These are phyloP conservation scores for Campylomormyrus tamandua DNA, from an alignment of 2,113 vertebrate genomes.

Conservation along the genomic window DNA sequence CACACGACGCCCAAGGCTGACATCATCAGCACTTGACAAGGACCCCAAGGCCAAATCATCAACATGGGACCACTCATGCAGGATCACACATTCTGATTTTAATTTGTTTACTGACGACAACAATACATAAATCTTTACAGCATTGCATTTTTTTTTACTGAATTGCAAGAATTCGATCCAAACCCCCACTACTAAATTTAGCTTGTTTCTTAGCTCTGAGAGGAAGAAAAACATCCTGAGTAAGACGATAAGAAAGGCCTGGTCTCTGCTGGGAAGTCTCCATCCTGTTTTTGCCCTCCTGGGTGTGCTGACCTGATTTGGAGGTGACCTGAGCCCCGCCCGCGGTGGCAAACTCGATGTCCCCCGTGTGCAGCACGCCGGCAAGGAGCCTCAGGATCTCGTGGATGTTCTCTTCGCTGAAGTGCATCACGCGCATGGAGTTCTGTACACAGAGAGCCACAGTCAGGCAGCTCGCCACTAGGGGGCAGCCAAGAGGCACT, in stretches of 20 bases:
- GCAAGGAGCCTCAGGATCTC: conserved; percentile 83
- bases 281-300: background rate
- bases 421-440: conserved; percentile 90
- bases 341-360: conserved; percentile 89
- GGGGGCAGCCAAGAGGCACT: background rate
- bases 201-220: background rate
- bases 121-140: background rate
- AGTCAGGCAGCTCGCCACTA: background rate
- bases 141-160: background rate
- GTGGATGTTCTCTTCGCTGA: conserved; percentile 74
- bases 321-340: conserved; percentile 89
- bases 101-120: background rate
- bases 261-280: background rate
- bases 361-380: conserved; percentile 82
- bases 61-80: background rate
- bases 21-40: background rate
- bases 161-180: background rate
- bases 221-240: background rate
- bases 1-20: background rate
- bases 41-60: background rate
- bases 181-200: background rate
- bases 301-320: conserved; percentile 71
- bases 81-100: background rate
- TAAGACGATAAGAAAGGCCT: background rate
- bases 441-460: conserved; percentile 50